Evolutionary conservation across 2,113 vertebrate genomes (phyloP).

Genomic region (Condylura cristata): DNA sequence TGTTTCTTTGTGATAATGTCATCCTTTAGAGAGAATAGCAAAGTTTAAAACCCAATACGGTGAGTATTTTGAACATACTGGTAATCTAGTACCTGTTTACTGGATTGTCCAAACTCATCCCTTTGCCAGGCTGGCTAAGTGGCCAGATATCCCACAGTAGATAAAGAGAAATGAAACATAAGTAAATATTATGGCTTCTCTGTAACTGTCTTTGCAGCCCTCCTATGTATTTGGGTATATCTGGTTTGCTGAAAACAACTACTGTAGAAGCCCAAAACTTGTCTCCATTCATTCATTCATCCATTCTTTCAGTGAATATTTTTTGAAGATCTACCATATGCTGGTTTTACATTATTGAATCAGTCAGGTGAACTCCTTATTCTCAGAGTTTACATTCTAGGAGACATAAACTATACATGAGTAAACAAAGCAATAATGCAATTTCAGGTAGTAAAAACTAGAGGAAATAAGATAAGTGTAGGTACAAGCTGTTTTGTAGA

Average conservation of each 20-base stretch:
- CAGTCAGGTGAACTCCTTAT: neutral
- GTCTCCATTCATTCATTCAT: neutral
- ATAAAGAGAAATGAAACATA: neutral
- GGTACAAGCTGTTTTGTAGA: neutral
- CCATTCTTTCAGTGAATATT: neutral
- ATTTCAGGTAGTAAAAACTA: conserved; percentile 1
- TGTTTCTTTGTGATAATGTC: neutral
- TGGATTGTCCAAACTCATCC: neutral
- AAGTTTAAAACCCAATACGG: neutral
- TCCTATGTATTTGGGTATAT: neutral
- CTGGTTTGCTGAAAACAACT: neutral
- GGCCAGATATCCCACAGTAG: neutral
- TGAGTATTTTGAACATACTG: too few species aligned
- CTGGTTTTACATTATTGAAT: neutral
- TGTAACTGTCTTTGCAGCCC: neutral
- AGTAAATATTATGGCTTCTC: conserved; percentile 4
- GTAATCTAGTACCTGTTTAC: neutral
- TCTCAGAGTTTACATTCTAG: neutral
- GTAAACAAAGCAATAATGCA: conserved; percentile 4
- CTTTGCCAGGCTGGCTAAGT: neutral
- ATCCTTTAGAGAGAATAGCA: neutral
- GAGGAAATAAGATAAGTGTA: neutral
- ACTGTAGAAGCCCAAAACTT: neutral
- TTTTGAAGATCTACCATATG: neutral
- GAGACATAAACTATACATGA: neutral